Conservation (phyloP, 2,113 vertebrate genomes). For the Pithys albifrons region DNA sequence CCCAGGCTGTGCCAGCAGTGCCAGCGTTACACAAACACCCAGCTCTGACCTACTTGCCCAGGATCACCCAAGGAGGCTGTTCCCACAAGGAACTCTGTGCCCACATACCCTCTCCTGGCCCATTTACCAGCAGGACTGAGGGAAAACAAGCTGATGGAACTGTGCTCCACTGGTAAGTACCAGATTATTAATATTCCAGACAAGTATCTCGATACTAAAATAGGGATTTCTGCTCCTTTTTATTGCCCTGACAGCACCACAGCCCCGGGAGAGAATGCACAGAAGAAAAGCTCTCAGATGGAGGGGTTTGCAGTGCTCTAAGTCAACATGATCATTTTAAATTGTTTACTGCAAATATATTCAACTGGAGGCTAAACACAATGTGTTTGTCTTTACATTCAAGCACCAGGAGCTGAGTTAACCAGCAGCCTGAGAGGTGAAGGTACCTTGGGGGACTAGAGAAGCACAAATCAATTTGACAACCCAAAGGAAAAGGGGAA, state of each 20-base stretch:
- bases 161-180: background rate
- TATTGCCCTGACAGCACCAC: conserved; percentile 29
- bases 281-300: background rate
- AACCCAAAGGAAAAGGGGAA: background rate
- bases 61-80: conserved; percentile 27
- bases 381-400: background rate
- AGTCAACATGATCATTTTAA: background rate
- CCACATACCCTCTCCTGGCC: background rate
- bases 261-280: background rate
- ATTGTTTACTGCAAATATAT: conserved; percentile 20
- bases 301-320: background rate
- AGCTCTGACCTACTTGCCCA: conserved; percentile 39
- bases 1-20: background rate
- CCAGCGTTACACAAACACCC: background rate
- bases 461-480: background rate
- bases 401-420: background rate
- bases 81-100: background rate
- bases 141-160: conserved; percentile 7
- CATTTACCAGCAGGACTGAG: background rate
- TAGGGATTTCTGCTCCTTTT: conserved; percentile 10
- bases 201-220: background rate
- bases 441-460: background rate
- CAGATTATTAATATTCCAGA: conserved; percentile 3
- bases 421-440: background rate
- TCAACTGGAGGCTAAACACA: background rate